Base-by-base conservation (phyloP, 2,797 vertebrate species). In the Cirrhinus molitorella region DNA sequence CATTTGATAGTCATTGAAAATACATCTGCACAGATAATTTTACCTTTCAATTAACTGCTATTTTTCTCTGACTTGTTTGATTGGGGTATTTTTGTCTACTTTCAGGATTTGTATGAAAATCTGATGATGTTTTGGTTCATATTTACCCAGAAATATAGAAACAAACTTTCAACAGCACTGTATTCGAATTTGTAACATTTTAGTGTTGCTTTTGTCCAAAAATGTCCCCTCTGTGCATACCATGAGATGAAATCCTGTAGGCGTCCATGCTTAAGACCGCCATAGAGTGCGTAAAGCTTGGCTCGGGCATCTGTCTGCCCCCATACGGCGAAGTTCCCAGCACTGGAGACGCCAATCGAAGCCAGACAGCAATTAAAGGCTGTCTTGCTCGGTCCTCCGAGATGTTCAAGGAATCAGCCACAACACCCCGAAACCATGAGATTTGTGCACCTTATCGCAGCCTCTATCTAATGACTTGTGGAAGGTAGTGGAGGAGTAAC, bases 401-500 rank as follows among this genome's bases (percentile, higher is more conserved):
- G 80, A 85, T 76, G 75, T 74, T 61, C 55, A 73, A 73, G 66
- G 72, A 73, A 80, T 61, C 67, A 81, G 82, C 84, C 83, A 79
- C 67, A 75, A 81, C 80, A 77, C 76, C 76, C 67, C 21, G 31
- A 70, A 83, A 87, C 77, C 73, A 87, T 55, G 67, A 81, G 67
- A 78, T 76, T 79, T 53, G 55, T 61, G 73, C 66, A 73, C 80
- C 88, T 90, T 88, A 90, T 91, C 89, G 43, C 80, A 70, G 76
- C 67, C 86, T 88, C 68, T 82, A 80, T 87, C 80, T 90, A 82
- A 90, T 85, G 85, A 83, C 86, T 85, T 79, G 34, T 78, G 59
- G 80, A 85, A 83, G 87, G 85, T 86, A 86, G 85, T 68, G 84
- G 68, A 86, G 84, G 55, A 86, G 84, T 89, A 90, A 88, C 83